Base-by-base conservation (phyloP, 1,140 invertebrate species). In the Drosophila albomicans region DNA sequence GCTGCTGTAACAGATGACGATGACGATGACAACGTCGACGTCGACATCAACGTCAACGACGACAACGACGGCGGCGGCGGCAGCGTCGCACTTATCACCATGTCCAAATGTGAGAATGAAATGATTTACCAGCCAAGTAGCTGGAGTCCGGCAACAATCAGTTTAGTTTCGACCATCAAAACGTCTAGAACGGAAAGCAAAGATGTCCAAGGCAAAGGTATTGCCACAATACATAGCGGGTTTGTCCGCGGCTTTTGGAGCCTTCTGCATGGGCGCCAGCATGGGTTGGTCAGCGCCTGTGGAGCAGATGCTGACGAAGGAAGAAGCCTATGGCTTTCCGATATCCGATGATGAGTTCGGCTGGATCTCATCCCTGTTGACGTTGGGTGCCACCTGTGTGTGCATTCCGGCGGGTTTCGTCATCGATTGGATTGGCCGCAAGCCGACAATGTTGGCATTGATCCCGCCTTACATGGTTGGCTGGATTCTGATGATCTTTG, bases 221-320 rank as follows among this genome's bases (percentile, higher is more conserved):
- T 25, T 88, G 43, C 81, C 81, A 16, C 92, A 90, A 78, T 91
- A 82, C 65, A 75, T 82, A 41, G 86, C 82, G 38, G 86, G 80
- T 2, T 63, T 93, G 73, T 88, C 93, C 77, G 93, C 95, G 4
- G 94, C 94, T 1, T 92, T 95, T 5, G 94, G 94, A 0, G 94
- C 95, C 3, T 80, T 95, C 15, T 94, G 94, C 28, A 93, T 94
- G 48, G 96, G 96, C n/a, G 93, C 94, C 56, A 93, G 94, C 2
- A 92, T 97, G 4, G 95, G 94, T 2, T 97, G 96, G 95, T 94
- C 96, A 1, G 95, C 96, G 4, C 94, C 95, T 6, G 95, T 95
- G 2, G 93, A 95, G 38, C 69, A 69, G 2, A 88, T 82, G 51
- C 56, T 93, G 1, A 78, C 85, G 5, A 35, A 93, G 16, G 54